Evolutionary conservation across 2,113 vertebrate species (phyloP), one percentile per base, ranked within the genome.

Genomic region (Indicator indicator): DNA sequence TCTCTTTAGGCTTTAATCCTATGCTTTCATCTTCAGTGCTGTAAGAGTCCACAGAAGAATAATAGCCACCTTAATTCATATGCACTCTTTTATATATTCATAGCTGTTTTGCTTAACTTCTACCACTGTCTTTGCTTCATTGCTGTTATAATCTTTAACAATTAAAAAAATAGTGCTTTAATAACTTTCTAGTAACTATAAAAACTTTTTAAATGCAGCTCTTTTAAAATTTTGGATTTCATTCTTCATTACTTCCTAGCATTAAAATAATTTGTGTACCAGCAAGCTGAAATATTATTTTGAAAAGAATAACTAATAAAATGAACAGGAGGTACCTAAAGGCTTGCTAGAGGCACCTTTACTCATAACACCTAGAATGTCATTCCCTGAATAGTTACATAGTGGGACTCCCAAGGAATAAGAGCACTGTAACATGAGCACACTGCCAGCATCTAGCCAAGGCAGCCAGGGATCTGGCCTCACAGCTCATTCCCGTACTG

Each of bases 1-100:
- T 88, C 9, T 63, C 44, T 54, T 81, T 20, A 82, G 79, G 58
- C 44, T 93, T 86, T 94, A 93, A 88, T 81, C 79, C 85, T 40
- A 1, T 11, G 63, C 85, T 95, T 95, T 94, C 87, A 91, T 94
- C 83, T 11, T 5, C 33, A 52, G 40, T 0, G 0, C 79, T 32
- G 20, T 36, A 68, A 93, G 62, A 48, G 58, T 77, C 56, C 16
- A 7, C 23, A 33, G 65, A 78, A 94, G 79, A 88, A 82, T 73
- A 94, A 87, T 27, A 58, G 73, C 16, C 24, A 56, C 78, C 76
- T 68, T 83, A 72, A 94, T 65, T 87, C 82, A 85, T 59, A 60
- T 59, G 27, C 4, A 8, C 30, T 65, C 21, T 59, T 89, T 80
- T 50, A 23, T 79, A 52, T 64, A 63, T 79, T 84, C 13, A 21